Conservation (phyloP, 2,797 vertebrate genomes). For the Chloroceryle amazona region DNA sequence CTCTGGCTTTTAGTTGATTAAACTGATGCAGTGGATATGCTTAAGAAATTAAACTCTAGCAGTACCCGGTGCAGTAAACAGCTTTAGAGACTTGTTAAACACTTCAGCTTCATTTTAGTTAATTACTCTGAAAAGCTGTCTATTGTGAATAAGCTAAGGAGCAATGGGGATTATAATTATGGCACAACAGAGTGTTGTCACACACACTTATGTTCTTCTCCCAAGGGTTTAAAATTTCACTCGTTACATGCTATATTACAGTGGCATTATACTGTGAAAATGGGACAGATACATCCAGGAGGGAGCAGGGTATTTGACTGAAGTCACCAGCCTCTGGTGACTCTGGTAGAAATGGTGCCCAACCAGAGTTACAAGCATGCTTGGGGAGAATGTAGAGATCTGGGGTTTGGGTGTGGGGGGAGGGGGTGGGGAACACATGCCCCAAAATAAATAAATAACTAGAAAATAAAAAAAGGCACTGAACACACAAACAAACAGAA, state of each 20-base stretch:
- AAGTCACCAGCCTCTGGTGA: background rate
- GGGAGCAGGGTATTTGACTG: background rate
- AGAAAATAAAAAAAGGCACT: too few relatives aligned
- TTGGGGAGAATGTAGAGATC: background rate
- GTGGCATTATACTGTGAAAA: background rate
- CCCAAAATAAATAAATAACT: too few relatives aligned
- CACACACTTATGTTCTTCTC: background rate
- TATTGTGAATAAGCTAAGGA: conserved; percentile 30
- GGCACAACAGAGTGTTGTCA: background rate
- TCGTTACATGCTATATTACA: background rate
- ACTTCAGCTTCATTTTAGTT: conserved; percentile 7
- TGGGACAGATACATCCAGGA: background rate
- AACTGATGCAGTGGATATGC: background rate
- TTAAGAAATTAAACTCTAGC: conserved; percentile 21
- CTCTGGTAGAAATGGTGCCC: background rate
- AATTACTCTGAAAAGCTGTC: conserved; percentile 34
- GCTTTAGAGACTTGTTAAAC: conserved; percentile 53
- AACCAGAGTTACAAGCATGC: background rate
- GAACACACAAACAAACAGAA: background rate
- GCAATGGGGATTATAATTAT: conserved; percentile 16
- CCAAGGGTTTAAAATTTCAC: background rate
- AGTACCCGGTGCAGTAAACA: conserved; percentile 16
- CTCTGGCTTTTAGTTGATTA: background rate
- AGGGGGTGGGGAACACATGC: too few relatives aligned
- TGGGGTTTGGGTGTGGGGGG: background rate